A percentile compares a stretch with the other conserved stretches of the same genome.
Evolutionary conservation across 2,888 invertebrate species (phyloP).

Genomic region (Diarsia brunnea): DNA sequence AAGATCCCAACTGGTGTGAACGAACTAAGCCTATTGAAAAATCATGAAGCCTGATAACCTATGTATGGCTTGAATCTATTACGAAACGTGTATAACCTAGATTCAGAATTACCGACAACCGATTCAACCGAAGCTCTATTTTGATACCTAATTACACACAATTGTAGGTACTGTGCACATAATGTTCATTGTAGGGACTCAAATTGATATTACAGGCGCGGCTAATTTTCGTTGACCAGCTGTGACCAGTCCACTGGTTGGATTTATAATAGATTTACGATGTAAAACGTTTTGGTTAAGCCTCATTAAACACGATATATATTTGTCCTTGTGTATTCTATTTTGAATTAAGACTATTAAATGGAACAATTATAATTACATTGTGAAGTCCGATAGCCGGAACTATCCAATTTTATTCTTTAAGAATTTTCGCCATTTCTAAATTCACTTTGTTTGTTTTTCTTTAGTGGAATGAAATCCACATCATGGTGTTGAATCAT

Average conservation of each 20-base stretch:
- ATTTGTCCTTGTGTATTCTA: slow-evolving; percentile 45
- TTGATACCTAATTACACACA: slow-evolving; percentile 45
- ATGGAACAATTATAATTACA: not conserved
- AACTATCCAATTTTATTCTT: not conserved
- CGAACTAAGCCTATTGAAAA: slow-evolving; percentile 17
- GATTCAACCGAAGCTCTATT: slow-evolving; percentile 48
- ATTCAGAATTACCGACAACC: slow-evolving; percentile 35
- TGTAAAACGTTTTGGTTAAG: slow-evolving; percentile 52
- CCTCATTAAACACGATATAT: slow-evolving; percentile 50
- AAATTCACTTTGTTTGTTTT: not conserved
- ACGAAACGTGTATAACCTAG: slow-evolving; percentile 14
- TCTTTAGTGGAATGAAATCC: not conserved
- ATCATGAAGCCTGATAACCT: slow-evolving; percentile 6
- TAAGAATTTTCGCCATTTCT: not conserved
- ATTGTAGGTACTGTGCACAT: slow-evolving; percentile 43
- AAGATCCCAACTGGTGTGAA: not conserved
- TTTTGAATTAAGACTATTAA: slow-evolving; percentile 11
- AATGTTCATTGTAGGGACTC: slow-evolving; percentile 51
- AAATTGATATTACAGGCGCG: slow-evolving; percentile 63
- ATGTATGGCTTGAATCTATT: slow-evolving; percentile 17
- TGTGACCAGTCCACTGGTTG: slow-evolving; percentile 58
- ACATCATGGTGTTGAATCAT: too few species aligned
- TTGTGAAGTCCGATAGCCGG: not conserved
- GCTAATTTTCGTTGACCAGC: slow-evolving; percentile 65
- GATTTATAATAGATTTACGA: slow-evolving; percentile 70